Evolutionary conservation across 2,888 invertebrate species (phyloP), one percentile per base, ranked within the genome.

Genomic region (Agrilus biguttatus): DNA sequence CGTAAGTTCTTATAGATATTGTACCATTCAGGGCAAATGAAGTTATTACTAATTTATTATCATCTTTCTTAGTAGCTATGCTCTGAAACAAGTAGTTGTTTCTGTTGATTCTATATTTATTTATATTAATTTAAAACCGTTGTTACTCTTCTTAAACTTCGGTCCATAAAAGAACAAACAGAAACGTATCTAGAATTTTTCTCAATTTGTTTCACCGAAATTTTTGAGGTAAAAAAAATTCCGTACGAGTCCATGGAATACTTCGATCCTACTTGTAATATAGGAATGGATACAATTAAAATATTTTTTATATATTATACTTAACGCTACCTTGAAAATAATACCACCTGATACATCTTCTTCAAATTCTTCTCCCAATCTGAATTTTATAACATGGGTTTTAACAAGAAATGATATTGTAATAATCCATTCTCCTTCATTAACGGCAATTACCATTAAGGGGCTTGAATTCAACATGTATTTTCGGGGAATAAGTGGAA

Each of bases 391-490:
- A 53, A 73, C 71, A 7, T 65, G 60, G 8, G 75, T 77, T 48
- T 74, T 68, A 37, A 80, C 51, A 39, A 77, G 52, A 1, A 78
- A 75, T 14, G 67, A 62, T 41, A 68, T 73, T 49, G 73, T 74
- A 21, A 79, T 72, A 0, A 66, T 69, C 75, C 77, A 78, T 37
- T 61, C 74, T 41, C 67, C 71, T 36, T 75, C 71, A 37, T 61
- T 52, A 43, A 67, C 50, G 14, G 59, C 57, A 23, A 80, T 74
- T 61, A 77, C 75, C 66, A 80, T 65, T 4, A 69, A 55, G 5
- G 80, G 80, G 45, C 72, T 76, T 36, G 77, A 70, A 56, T 72
- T 62, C 14, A 66, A 54, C 74, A 80, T 77, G 73, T 80, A 75
- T 66, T 77, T 78, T 46, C 80, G 67, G 1, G 74, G 72, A 56